Percentiles rank a stretch among this genome's conserved stretches.
Evolutionary conservation across 2,113 vertebrate species (phyloP).

Genomic region (Hypocryptadius cinnamomeus): DNA sequence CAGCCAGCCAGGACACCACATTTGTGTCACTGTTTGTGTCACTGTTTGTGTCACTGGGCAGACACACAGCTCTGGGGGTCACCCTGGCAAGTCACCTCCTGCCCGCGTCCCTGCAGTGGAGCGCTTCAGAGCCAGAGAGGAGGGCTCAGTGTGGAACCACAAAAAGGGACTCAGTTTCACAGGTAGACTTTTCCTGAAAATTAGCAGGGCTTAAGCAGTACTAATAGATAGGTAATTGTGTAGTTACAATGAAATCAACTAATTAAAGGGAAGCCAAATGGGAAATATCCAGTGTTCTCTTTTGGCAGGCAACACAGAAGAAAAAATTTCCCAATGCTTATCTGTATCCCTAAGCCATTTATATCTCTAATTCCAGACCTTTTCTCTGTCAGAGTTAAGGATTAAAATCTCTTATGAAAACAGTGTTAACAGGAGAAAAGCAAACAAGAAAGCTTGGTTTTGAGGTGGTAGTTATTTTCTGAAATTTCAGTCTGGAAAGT

Average conservation of each 20-base stretch:
- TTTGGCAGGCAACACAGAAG: constrained; percentile 17
- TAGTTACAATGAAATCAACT: constrained; percentile 36
- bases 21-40: not conserved
- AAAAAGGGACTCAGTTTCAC: not conserved
- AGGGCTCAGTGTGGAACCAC: not conserved
- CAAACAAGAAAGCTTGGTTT: constrained; percentile 11
- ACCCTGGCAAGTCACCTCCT: not conserved
- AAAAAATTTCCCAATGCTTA: not conserved
- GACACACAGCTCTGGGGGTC: not conserved
- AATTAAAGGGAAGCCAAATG: constrained; percentile 49
- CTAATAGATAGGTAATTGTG: constrained; percentile 42
- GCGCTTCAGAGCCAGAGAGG: not conserved
- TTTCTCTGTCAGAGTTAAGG: constrained; percentile 15
- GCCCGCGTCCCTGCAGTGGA: not conserved
- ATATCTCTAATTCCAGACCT: constrained; percentile 36
- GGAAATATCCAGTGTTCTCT: constrained; percentile 33
- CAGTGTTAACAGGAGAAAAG: constrained; percentile 16
- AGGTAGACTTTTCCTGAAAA: not conserved
- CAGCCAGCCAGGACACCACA: not conserved
- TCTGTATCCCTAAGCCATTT: constrained; percentile 7
- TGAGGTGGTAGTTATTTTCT: not conserved
- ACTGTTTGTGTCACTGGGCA: not conserved
- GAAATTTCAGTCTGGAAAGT: not conserved
- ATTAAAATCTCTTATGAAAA: constrained; percentile 32
- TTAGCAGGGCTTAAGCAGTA: constrained; percentile 3